phyloP scores from a whole-genome alignment of 2,797 vertebrate species.

The Hirundo rustica region DNA sequence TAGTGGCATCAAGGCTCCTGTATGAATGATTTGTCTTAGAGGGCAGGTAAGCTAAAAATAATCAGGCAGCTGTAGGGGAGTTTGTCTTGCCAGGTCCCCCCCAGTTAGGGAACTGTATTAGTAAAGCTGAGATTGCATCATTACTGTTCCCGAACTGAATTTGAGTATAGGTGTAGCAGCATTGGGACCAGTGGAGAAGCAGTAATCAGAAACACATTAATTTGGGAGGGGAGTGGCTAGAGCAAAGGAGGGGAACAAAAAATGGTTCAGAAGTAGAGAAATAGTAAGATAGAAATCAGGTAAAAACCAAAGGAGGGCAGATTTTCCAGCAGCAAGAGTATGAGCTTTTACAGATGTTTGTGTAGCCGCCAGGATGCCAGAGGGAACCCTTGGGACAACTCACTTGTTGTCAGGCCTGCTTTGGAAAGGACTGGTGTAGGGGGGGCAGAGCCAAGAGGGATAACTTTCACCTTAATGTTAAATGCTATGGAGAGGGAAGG shows the following conservation, averaged over 20 bases:
- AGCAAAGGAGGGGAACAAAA: neutral
- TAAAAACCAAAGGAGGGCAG: neutral
- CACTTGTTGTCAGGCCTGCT: fast-evolving
- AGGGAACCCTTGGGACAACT: neutral
- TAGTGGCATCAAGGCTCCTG: neutral
- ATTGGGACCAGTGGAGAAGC: neutral
- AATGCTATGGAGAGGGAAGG: neutral
- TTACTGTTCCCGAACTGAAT: neutral
- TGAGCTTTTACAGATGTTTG: neutral
- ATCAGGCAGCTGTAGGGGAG: no score
- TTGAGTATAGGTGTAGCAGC: neutral
- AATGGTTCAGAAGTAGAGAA: neutral
- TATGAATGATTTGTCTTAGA: neutral
- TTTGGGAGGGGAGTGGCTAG: neutral
- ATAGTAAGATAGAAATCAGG: neutral
- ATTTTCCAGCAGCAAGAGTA: neutral
- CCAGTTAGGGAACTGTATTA: neutral
- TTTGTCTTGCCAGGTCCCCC: neutral
- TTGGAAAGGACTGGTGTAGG: neutral
- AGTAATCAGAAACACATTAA: neutral
- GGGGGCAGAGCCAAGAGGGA: neutral
- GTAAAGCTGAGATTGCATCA: neutral
- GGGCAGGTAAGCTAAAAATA: neutral
- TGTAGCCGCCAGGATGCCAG: neutral
- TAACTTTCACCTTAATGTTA: neutral